Percentiles rank a stretch among this genome's conserved stretches.
Evolutionary conservation across 2,113 vertebrate genomes (phyloP).

Genomic region (Tachysurus vachellii): DNA sequence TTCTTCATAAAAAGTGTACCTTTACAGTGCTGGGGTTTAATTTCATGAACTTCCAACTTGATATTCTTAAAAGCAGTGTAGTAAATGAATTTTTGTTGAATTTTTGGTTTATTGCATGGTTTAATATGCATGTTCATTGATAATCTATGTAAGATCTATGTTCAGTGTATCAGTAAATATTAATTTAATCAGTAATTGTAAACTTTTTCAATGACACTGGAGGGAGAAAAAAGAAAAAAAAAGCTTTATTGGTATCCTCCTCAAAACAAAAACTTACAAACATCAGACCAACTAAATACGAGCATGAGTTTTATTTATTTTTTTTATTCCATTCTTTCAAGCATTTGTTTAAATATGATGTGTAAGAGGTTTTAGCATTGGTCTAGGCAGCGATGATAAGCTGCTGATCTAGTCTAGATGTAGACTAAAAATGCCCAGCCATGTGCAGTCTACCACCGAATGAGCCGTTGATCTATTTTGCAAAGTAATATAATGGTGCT

Average conservation of each 20-base stretch:
- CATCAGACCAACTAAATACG: conserved; percentile 70
- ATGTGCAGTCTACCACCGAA: conserved; percentile 39
- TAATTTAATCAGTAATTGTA: conserved; percentile 4
- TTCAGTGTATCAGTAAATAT: not conserved
- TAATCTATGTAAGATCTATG: too few species aligned
- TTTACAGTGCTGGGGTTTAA: not conserved
- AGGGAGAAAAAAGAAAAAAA: conserved; percentile 66
- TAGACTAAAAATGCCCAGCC: conserved; percentile 65
- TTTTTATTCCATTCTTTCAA: conserved; percentile 74
- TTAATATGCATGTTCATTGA: not conserved
- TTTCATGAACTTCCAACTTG: not conserved
- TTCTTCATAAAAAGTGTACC: too few species aligned
- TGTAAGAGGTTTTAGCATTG: conserved; percentile 62
- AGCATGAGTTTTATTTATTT: conserved; percentile 67
- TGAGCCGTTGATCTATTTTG: conserved; percentile 32
- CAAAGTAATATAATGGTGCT: conserved; percentile 42
- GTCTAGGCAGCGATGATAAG: conserved; percentile 72
- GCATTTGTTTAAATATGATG: conserved; percentile 68
- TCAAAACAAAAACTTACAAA: conserved; percentile 71
- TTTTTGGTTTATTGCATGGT: not conserved
- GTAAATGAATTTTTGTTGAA: not conserved
- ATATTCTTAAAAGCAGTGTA: not conserved
- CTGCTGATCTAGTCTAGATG: conserved; percentile 68
- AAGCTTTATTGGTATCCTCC: conserved; percentile 74
- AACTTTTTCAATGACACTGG: conserved; percentile 54